These are phyloP conservation scores for Todiramphus saurophagus DNA, from an alignment of 2,113 vertebrate genomes.

Conservation along the genomic window DNA sequence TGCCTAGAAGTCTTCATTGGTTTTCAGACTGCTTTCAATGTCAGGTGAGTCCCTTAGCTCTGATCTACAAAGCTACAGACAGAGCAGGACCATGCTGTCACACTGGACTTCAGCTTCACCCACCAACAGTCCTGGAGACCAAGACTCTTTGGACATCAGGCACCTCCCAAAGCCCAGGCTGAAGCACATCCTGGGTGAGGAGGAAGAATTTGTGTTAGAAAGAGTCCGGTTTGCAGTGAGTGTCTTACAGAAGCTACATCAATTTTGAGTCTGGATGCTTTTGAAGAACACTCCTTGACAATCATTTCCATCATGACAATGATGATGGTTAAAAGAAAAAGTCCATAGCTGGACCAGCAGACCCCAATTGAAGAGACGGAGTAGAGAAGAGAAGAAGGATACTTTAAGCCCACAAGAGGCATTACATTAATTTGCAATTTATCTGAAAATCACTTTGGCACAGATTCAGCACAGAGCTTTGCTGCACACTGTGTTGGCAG, in stretches of 20 bases:
- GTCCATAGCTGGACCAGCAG: background rate
- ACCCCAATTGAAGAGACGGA: background rate
- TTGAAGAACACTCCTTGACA: background rate
- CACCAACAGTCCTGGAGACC: background rate
- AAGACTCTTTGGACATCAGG: background rate
- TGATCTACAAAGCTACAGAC: background rate
- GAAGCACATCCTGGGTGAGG: background rate
- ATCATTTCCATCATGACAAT: background rate
- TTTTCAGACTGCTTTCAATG: background rate
- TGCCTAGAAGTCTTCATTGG: background rate
- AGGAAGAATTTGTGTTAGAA: background rate
- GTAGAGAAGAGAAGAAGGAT: background rate
- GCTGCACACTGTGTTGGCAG: background rate
- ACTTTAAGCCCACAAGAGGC: background rate
- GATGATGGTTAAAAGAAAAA: background rate
- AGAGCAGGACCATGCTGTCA: background rate
- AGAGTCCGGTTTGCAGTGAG: background rate
- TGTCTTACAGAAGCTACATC: background rate
- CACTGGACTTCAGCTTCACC: background rate
- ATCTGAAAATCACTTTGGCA: slow-evolving; percentile 13
- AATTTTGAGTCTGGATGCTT: background rate
- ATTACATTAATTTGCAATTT: background rate
- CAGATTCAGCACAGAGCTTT: background rate
- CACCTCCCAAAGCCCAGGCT: background rate
- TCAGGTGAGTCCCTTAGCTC: background rate